These are phyloP conservation scores for Ptilonorhynchus violaceus DNA, from an alignment of 2,113 vertebrate genomes.

Conservation along the genomic window DNA sequence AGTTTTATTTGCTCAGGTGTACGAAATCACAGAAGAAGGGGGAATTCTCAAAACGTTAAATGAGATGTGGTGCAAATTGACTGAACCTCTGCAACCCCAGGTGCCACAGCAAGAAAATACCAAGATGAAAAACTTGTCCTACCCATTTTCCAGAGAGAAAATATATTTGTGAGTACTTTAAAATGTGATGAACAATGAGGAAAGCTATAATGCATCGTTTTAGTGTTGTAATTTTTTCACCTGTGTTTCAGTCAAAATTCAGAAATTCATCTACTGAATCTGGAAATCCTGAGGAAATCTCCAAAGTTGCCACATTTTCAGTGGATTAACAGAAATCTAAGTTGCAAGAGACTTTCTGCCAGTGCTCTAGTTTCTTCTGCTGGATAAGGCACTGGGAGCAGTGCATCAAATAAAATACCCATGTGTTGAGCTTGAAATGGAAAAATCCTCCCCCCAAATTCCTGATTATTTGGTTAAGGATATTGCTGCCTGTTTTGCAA, in stretches of 20 bases:
- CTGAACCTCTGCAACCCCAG: conserved; percentile 84
- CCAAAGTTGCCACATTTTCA: not conserved
- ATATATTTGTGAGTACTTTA: conserved; percentile 88
- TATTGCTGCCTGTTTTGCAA: not conserved
- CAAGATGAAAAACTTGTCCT: conserved; percentile 85
- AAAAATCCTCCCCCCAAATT: not conserved
- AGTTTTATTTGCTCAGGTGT: conserved; percentile 75
- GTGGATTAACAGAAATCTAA: not conserved
- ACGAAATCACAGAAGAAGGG: conserved; percentile 83
- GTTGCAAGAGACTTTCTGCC: not conserved
- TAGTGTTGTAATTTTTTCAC: not conserved
- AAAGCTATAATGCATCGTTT: not conserved
- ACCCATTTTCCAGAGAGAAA: conserved; percentile 93
- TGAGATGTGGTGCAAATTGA: conserved; percentile 78
- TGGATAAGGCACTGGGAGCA: not conserved
- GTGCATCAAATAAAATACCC: not conserved
- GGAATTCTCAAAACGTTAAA: conserved; percentile 79
- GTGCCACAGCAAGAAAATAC: conserved; percentile 78
- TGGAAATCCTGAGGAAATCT: not conserved
- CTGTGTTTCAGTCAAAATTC: not conserved
- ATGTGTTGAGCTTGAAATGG: not conserved
- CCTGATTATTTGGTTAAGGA: not conserved
- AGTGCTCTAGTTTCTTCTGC: not conserved
- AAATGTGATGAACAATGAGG: not conserved
- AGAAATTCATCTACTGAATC: not conserved